Percentiles rank a stretch among this genome's conserved stretches.
phyloP scores from a whole-genome alignment of 2,113 vertebrate species.

The Crotalus viridis region DNA sequence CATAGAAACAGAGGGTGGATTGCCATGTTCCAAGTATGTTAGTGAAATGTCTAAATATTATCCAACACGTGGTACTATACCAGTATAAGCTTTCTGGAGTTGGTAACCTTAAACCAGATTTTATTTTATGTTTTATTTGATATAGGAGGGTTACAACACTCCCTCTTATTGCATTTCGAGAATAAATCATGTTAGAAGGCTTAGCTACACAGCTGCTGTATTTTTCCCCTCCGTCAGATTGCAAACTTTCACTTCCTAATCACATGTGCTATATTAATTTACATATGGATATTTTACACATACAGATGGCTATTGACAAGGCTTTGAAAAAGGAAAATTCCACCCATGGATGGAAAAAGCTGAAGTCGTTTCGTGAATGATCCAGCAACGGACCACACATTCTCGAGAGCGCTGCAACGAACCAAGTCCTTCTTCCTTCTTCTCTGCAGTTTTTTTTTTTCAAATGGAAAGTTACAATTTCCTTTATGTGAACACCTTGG shows the following conservation, averaged over 20 bases:
- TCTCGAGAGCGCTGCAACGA: neutral
- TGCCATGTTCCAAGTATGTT: neutral
- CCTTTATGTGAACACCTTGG: slow-evolving; percentile 58
- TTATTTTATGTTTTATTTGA: slow-evolving; percentile 12
- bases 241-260: slow-evolving; percentile 54
- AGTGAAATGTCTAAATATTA: neutral
- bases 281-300: neutral
- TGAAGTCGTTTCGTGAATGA: neutral
- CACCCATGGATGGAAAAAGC: slow-evolving; percentile 25
- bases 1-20: no score
- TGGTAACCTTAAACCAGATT: slow-evolving; percentile 24
- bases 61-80: neutral
- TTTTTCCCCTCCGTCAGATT: slow-evolving; percentile 33
- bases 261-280: slow-evolving; percentile 34
- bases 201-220: slow-evolving; percentile 18
- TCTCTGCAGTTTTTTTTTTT: neutral
- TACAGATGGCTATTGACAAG: slow-evolving; percentile 30
- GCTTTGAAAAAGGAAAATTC: slow-evolving; percentile 63
- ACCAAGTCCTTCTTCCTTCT: neutral
- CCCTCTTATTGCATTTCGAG: slow-evolving; percentile 4
- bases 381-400: neutral
- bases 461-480: slow-evolving; percentile 64
- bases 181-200: slow-evolving; percentile 42
- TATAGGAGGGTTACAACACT: neutral
- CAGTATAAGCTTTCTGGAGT: neutral